These are phyloP conservation scores for Cirrhinus molitorella DNA, from an alignment of 2,797 vertebrate species.

Conservation along the genomic window DNA sequence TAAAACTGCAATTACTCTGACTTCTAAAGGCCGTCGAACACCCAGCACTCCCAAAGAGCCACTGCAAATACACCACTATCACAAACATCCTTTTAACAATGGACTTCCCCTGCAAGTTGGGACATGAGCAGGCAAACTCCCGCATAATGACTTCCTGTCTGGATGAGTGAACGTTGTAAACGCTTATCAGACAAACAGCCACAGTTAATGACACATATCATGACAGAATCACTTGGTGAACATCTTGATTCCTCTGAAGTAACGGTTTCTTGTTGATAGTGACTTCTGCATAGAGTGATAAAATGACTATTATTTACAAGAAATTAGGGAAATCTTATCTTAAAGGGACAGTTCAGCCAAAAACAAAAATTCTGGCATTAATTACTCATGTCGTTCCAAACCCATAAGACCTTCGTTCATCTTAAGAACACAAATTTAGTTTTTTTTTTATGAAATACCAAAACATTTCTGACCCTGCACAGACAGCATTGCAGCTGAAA, in stretches of 20 bases:
- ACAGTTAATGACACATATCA: constrained; percentile 1
- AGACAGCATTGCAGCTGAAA: too few relatives aligned
- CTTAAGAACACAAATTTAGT: too few relatives aligned
- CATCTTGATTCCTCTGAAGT: background rate
- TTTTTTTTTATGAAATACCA: too few relatives aligned
- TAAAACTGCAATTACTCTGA: constrained; percentile 10
- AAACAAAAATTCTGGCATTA: too few relatives aligned
- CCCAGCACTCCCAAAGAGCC: background rate
- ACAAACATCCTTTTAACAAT: constrained; percentile 46
- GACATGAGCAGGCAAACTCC: constrained; percentile 31
- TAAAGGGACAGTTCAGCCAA: too few relatives aligned
- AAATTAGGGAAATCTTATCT: background rate
- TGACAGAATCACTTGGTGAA: background rate
- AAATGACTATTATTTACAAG: background rate
- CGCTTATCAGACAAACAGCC: background rate
- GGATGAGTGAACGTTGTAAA: constrained; percentile 36
- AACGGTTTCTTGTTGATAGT: background rate
- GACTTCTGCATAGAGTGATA: background rate
- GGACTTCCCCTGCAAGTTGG: constrained; percentile 37
- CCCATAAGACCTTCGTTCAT: too few relatives aligned
- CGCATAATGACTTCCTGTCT: constrained; percentile 44
- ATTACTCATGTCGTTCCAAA: too few relatives aligned
- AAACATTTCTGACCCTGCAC: too few relatives aligned
- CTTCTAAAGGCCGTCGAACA: background rate
- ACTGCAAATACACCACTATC: constrained; percentile 6